These are phyloP conservation scores for Cirrhinus mrigala DNA, from an alignment of 2,797 vertebrate genomes.

Conservation along the genomic window DNA sequence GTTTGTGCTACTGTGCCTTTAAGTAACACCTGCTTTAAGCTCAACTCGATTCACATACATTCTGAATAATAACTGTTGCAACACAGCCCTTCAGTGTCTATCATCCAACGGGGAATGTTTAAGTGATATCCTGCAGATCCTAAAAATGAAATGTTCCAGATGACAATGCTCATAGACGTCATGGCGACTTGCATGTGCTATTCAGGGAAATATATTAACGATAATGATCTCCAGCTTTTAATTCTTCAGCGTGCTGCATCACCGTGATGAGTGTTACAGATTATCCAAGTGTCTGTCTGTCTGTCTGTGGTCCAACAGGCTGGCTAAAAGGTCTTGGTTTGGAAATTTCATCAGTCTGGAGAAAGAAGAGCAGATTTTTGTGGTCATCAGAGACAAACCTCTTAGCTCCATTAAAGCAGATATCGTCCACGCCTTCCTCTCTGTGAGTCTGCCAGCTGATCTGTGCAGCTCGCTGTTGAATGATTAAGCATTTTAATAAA, in stretches of 20 bases:
- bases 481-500: background rate
- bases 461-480: slow-evolving; percentile 64
- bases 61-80: background rate
- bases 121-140: background rate
- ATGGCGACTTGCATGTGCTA: background rate
- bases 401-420: slow-evolving; percentile 95
- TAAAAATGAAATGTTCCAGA: background rate
- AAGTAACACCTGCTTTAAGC: background rate
- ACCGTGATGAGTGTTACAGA: background rate
- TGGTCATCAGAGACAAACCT: slow-evolving; percentile 93
- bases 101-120: background rate
- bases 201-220: background rate
- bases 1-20: background rate
- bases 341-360: slow-evolving; percentile 94
- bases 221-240: background rate
- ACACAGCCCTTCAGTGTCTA: background rate
- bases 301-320: slow-evolving; percentile 70
- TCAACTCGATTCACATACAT: background rate
- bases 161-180: background rate
- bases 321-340: slow-evolving; percentile 95
- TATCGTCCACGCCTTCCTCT: slow-evolving; percentile 92
- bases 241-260: background rate
- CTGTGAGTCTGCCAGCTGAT: slow-evolving; percentile 63
- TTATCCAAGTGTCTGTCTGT: background rate
- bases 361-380: slow-evolving; percentile 94